Evolutionary conservation across 2,888 invertebrate genomes (phyloP).

Genomic region (Orthonychiurus folsomi): DNA sequence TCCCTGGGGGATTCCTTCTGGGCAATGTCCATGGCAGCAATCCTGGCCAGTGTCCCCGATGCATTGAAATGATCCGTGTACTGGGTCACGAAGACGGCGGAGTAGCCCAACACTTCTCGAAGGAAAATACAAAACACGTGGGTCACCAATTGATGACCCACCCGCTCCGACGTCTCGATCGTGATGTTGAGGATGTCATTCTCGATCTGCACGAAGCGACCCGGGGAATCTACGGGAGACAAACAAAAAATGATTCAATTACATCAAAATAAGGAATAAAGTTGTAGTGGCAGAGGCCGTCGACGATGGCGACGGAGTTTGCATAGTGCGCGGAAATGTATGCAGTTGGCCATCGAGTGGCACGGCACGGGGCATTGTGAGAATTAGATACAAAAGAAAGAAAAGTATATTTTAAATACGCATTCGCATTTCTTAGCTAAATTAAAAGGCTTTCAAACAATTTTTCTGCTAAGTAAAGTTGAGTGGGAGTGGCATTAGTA

Average conservation of each 20-base stretch:
- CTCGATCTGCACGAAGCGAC: slow-evolving; percentile 33
- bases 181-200: slow-evolving; percentile 35
- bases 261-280: too few species aligned
- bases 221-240: slow-evolving; percentile 4
- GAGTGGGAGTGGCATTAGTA: too few species aligned
- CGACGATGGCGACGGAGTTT: too few species aligned
- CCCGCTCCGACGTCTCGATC: slow-evolving; percentile 29
- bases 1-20: background rate
- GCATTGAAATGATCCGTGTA: slow-evolving; percentile 30
- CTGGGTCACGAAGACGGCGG: slow-evolving; percentile 27
- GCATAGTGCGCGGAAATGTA: too few species aligned
- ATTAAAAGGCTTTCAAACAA: too few species aligned
- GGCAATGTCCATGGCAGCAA: background rate
- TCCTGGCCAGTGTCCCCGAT: slow-evolving; percentile 26
- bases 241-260: slow-evolving; percentile 12
- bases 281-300: too few species aligned
- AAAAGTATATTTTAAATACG: too few species aligned
- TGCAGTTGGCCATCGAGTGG: too few species aligned
- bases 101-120: slow-evolving; percentile 35
- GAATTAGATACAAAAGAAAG: too few species aligned
- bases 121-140: slow-evolving; percentile 36
- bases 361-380: too few species aligned
- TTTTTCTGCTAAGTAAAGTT: too few species aligned
- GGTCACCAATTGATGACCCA: slow-evolving; percentile 37
- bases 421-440: too few species aligned